Evolutionary conservation across 2,888 invertebrate genomes (phyloP).

Genomic region (Melanchra persicariae): DNA sequence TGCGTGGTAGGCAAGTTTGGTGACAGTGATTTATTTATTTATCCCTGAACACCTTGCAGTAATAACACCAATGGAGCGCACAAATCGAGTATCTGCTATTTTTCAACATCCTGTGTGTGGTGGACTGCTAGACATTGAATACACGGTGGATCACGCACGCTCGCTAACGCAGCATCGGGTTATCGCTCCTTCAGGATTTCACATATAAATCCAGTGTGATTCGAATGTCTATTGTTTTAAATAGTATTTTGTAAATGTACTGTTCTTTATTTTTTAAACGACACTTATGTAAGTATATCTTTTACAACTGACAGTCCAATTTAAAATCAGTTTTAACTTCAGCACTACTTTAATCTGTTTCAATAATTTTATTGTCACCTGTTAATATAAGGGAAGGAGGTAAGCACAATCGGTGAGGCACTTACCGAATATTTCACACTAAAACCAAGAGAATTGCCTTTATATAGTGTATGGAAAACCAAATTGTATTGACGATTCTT

Average conservation of each 20-base stretch:
- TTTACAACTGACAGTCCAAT: background rate
- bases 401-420: conserved; percentile 8
- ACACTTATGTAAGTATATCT: too few species aligned
- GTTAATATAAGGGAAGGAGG: background rate
- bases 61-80: too few species aligned
- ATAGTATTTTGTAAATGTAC: background rate
- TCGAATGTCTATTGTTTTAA: conserved; percentile 5
- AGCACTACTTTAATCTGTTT: background rate
- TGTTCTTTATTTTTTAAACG: background rate
- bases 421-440: background rate
- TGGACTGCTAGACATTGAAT: too few species aligned
- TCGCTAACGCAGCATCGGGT: too few species aligned
- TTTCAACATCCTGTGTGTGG: too few species aligned
- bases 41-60: too few species aligned
- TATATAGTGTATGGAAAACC: conserved; percentile 26
- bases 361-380: background rate
- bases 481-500: conserved; percentile 36
- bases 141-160: too few species aligned
- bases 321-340: background rate
- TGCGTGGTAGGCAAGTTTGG: background rate
- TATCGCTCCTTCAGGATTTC: too few species aligned
- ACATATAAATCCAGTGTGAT: too few species aligned
- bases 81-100: too few species aligned
- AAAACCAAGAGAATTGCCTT: conserved; percentile 12
- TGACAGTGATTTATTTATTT: too few species aligned